Conservation (phyloP, 2,797 vertebrate genomes). For the Hylomyscus alleni region DNA sequence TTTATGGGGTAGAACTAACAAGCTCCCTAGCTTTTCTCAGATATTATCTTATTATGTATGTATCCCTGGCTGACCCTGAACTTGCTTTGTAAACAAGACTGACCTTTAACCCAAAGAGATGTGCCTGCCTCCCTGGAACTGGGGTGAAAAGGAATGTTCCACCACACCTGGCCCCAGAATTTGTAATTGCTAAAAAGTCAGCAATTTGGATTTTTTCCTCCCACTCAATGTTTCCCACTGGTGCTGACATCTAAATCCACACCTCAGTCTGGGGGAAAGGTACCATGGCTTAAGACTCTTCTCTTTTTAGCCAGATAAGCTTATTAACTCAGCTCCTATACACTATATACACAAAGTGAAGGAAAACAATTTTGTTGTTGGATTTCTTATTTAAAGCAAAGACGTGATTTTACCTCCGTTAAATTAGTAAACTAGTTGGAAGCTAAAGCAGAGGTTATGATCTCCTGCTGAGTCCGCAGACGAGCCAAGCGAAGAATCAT, state of each 20-base stretch:
- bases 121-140: background rate
- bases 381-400: slow-evolving; percentile 52
- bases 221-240: background rate
- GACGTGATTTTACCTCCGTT: background rate
- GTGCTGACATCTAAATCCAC: slow-evolving; percentile 28
- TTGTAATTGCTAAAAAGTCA: slow-evolving; percentile 21
- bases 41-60: background rate
- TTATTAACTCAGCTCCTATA: slow-evolving; percentile 4
- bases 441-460: slow-evolving; percentile 24
- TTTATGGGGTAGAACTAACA: background rate
- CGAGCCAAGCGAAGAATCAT: background rate
- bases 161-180: background rate
- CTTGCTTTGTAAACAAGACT: background rate
- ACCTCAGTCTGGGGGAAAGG: background rate
- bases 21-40: background rate
- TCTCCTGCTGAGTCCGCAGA: background rate
- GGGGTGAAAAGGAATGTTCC: background rate
- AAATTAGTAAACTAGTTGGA: slow-evolving; percentile 36
- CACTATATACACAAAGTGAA: background rate
- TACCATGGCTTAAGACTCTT: slow-evolving; percentile 9
- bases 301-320: background rate
- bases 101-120: background rate
- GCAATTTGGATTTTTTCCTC: background rate
- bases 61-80: background rate
- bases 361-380: background rate